Percentiles rank a stretch among this genome's conserved stretches.
These are phyloP conservation scores for Drosophila arizonae DNA, from an alignment of 1,140 invertebrate genomes.

Conservation along the genomic window DNA sequence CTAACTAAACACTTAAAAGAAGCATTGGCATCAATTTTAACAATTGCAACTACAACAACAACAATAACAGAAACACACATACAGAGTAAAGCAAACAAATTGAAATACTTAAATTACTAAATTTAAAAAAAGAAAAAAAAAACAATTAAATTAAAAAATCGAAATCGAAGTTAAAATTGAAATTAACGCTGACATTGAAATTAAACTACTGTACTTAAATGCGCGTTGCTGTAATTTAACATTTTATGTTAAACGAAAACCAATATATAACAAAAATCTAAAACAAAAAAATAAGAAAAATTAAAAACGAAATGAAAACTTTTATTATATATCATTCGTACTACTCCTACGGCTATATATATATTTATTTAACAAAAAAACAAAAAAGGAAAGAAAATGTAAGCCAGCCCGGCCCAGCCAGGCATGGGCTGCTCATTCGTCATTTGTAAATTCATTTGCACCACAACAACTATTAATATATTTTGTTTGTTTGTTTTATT, in stretches of 20 bases:
- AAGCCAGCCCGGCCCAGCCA: constrained; percentile 18
- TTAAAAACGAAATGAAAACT: constrained; percentile 6
- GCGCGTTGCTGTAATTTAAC: constrained; percentile 80
- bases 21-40: constrained; percentile 53
- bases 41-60: constrained; percentile 1
- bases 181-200: constrained; percentile 20
- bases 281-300: constrained; percentile 31
- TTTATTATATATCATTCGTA: constrained; percentile 39
- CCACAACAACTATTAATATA: constrained; percentile 13
- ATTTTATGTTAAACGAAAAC: constrained; percentile 67
- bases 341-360: constrained; percentile 49
- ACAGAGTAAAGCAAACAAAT: constrained; percentile 18
- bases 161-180: constrained; percentile 46
- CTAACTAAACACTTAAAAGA: constrained; percentile 66
- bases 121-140: constrained; percentile 23
- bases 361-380: constrained; percentile 39
- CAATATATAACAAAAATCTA: constrained; percentile 45
- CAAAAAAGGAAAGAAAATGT: background rate
- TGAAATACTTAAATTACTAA: constrained; percentile 11
- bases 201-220: constrained; percentile 78
- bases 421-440: constrained; percentile 58
- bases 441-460: constrained; percentile 78
- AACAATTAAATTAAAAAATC: constrained; percentile 27
- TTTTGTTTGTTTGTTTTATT: constrained; percentile 27
- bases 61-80: constrained; percentile 34